Evolutionary conservation across 2,113 vertebrate genomes (phyloP).

Genomic region (Cheilinus undulatus): DNA sequence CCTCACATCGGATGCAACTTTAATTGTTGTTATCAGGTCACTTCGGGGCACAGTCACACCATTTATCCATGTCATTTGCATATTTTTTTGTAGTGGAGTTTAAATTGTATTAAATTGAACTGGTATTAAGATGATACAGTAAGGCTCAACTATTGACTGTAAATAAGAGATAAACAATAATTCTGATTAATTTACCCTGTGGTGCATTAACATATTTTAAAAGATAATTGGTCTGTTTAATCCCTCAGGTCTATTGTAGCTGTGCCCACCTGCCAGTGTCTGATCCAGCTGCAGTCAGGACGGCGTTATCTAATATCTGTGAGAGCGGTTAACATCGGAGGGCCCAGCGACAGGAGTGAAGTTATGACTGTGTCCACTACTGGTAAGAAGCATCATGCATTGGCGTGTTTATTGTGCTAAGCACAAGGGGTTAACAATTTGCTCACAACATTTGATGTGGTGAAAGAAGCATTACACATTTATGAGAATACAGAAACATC

Average conservation of each 20-base stretch:
- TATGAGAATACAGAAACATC: no score
- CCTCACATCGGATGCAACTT: slow-evolving; percentile 32
- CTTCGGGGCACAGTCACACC: slow-evolving; percentile 5
- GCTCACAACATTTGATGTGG: no score
- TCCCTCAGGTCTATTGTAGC: slow-evolving; percentile 89
- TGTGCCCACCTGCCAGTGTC: slow-evolving; percentile 91
- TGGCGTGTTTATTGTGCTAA: neutral
- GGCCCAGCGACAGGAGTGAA: slow-evolving; percentile 88
- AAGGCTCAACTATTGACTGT: neutral
- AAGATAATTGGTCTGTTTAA: neutral
- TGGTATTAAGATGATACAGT: neutral
- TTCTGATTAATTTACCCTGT: no score
- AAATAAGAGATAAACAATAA: no score
- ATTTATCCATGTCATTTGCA: neutral
- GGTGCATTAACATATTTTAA: neutral
- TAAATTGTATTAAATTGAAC: neutral
- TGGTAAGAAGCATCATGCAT: slow-evolving; percentile 79
- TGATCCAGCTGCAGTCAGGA: slow-evolving; percentile 89
- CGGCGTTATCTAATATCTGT: slow-evolving; percentile 86
- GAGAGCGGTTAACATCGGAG: slow-evolving; percentile 91
- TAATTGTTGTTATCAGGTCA: slow-evolving; percentile 23
- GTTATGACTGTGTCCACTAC: slow-evolving; percentile 84
- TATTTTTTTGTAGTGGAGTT: neutral
- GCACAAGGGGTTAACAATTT: no score
- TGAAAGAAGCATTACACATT: no score